Evolutionary conservation across 2,888 invertebrate species (phyloP).

Genomic region (Chloroclysta siterata): DNA sequence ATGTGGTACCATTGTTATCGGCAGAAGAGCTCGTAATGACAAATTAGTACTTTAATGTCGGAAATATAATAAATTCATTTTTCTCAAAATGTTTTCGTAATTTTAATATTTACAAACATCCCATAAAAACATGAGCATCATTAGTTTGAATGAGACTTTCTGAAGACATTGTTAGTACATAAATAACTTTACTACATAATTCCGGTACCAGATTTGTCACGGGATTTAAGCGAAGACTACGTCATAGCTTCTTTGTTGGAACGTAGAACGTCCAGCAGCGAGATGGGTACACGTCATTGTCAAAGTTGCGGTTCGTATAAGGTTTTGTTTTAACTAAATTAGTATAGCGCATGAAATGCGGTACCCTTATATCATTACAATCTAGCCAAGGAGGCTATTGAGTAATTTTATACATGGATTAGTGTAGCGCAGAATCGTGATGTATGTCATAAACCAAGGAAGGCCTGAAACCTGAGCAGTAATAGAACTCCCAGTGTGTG

Average conservation of each 20-base stretch:
- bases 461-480: too few relatives aligned
- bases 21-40: slow-evolving; percentile 30
- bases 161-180: background rate
- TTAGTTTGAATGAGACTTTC: slow-evolving; percentile 19
- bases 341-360: too few relatives aligned
- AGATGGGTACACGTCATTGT: too few relatives aligned
- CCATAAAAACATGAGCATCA: slow-evolving; percentile 21
- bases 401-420: too few relatives aligned
- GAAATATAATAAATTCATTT: slow-evolving; percentile 27
- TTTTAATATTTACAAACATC: slow-evolving; percentile 23
- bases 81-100: slow-evolving; percentile 21
- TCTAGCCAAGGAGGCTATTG: too few relatives aligned
- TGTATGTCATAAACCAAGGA: too few relatives aligned
- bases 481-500: too few relatives aligned
- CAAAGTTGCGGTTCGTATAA: too few relatives aligned
- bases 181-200: background rate
- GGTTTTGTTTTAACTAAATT: too few relatives aligned
- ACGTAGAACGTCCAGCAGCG: too few relatives aligned
- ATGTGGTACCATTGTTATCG: slow-evolving; percentile 50
- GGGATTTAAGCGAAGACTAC: background rate
- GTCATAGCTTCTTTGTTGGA: background rate
- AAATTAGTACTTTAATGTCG: slow-evolving; percentile 28
- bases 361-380: too few relatives aligned
- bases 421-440: too few relatives aligned
- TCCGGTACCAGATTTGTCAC: background rate